Evolutionary conservation across 2,888 invertebrate genomes (phyloP).

Genomic region (Agrochola lychnidis): DNA sequence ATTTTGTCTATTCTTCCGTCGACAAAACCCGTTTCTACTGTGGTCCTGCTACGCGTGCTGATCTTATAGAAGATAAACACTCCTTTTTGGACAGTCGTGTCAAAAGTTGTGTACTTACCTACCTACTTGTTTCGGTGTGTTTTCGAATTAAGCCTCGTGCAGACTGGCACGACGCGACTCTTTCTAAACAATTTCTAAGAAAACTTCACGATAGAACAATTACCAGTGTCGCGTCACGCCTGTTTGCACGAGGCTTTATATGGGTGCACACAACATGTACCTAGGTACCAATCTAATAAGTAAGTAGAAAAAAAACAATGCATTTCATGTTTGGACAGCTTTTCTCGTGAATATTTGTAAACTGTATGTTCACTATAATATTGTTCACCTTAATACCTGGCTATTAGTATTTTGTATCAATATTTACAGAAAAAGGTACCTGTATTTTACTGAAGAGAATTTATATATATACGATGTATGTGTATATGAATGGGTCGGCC

Average conservation of each 20-base stretch:
- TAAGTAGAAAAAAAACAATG: constrained; percentile 44
- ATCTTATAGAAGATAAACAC: constrained; percentile 18
- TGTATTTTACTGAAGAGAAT: constrained; percentile 12
- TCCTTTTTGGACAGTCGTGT: too few relatives aligned
- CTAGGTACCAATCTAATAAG: too few relatives aligned
- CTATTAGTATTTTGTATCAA: constrained; percentile 44
- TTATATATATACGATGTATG: constrained; percentile 8
- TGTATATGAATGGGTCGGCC: not conserved
- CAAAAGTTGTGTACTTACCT: constrained; percentile 6
- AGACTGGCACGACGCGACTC: too few relatives aligned
- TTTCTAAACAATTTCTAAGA: too few relatives aligned
- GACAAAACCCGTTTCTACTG: too few relatives aligned
- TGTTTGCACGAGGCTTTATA: not conserved
- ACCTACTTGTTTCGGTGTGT: constrained; percentile 15
- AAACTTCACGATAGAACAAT: too few relatives aligned
- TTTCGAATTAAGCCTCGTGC: not conserved
- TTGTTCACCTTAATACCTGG: constrained; percentile 9
- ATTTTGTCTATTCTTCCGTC: too few relatives aligned
- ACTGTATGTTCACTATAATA: constrained; percentile 31
- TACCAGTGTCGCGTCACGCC: too few relatives aligned
- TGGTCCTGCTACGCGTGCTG: not conserved
- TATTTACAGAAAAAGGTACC: constrained; percentile 34
- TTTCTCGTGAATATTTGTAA: constrained; percentile 42
- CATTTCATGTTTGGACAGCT: constrained; percentile 64
- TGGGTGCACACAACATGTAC: constrained; percentile 7